Evolutionary conservation across 2,888 invertebrate species (phyloP).

Genomic region (Entomobrya proxima): DNA sequence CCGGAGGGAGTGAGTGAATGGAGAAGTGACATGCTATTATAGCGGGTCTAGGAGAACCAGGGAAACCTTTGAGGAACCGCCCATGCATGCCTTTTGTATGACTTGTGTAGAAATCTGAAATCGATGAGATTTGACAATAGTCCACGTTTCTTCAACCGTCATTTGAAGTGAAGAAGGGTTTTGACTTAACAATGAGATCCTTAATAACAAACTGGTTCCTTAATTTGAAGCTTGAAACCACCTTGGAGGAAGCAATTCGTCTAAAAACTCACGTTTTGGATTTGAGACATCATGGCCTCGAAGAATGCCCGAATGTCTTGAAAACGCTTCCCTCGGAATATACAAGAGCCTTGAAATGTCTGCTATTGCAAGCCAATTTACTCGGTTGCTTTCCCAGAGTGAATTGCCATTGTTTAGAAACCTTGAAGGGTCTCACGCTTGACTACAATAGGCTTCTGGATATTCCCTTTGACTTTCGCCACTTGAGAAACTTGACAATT

Average conservation of each 20-base stretch:
- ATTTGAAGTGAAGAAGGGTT: no score
- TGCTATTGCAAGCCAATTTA: conserved; percentile 40
- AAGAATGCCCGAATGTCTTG: not conserved
- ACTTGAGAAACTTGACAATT: conserved; percentile 8
- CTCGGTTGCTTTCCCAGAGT: conserved; percentile 1
- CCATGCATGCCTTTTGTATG: no score
- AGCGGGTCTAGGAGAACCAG: no score
- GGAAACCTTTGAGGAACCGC: no score
- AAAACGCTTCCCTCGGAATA: not conserved
- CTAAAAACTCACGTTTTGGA: not conserved
- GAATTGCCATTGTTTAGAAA: not conserved
- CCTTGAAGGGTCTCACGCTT: conserved; percentile 17
- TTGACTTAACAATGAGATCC: conserved; percentile 17
- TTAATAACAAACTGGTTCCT: conserved; percentile 11
- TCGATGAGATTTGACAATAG: no score
- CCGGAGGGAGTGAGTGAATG: no score
- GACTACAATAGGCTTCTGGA: conserved; percentile 43
- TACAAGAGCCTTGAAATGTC: not conserved
- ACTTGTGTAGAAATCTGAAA: no score
- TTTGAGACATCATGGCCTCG: conserved; percentile 39
- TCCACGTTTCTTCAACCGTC: no score
- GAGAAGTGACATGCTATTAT: no score
- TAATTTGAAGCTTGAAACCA: conserved; percentile 14
- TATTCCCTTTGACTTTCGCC: conserved; percentile 32
- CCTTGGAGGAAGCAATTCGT: conserved; percentile 33